Evolutionary conservation across 1,140 invertebrate species (phyloP).

Genomic region (Holcopasites calliopsidis): DNA sequence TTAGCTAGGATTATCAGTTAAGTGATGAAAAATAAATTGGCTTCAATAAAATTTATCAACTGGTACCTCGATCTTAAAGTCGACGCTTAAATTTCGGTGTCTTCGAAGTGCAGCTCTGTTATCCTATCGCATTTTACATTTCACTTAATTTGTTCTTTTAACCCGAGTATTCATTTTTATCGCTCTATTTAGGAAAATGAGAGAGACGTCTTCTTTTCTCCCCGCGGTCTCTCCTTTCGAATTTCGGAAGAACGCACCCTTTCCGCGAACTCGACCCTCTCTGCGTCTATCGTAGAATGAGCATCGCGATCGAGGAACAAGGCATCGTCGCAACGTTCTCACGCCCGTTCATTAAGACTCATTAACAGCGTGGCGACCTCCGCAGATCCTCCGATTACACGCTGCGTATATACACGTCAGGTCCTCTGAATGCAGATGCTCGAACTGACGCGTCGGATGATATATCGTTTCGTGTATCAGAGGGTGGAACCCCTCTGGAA

Average conservation of each 20-base stretch:
- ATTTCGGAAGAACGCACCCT: slow-evolving; percentile 20
- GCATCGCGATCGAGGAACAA: slow-evolving; percentile 41
- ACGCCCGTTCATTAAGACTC: slow-evolving; percentile 61
- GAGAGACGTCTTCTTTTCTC: background rate
- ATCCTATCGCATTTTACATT: background rate
- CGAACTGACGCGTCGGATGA: slow-evolving; percentile 13
- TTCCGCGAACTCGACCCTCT: slow-evolving; percentile 9
- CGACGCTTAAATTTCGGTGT: background rate
- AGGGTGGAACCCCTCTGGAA: background rate
- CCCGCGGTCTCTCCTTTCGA: background rate
- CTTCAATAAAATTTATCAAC: slow-evolving; percentile 3
- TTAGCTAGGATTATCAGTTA: no score
- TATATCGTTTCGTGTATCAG: slow-evolving; percentile 46
- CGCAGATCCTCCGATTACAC: slow-evolving; percentile 36
- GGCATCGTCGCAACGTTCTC: slow-evolving; percentile 44
- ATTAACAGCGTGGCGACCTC: slow-evolving; percentile 54
- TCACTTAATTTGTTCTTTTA: no score
- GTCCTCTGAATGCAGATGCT: slow-evolving; percentile 14
- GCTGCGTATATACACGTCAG: slow-evolving; percentile 4
- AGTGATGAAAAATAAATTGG: background rate
- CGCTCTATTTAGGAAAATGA: background rate
- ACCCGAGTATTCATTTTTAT: background rate
- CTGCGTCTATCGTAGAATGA: slow-evolving; percentile 44
- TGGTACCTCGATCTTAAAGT: background rate
- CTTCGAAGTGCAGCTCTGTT: background rate